These are phyloP conservation scores for Corynorhinus townsendii DNA, from an alignment of 2,113 vertebrate genomes.

Conservation along the genomic window DNA sequence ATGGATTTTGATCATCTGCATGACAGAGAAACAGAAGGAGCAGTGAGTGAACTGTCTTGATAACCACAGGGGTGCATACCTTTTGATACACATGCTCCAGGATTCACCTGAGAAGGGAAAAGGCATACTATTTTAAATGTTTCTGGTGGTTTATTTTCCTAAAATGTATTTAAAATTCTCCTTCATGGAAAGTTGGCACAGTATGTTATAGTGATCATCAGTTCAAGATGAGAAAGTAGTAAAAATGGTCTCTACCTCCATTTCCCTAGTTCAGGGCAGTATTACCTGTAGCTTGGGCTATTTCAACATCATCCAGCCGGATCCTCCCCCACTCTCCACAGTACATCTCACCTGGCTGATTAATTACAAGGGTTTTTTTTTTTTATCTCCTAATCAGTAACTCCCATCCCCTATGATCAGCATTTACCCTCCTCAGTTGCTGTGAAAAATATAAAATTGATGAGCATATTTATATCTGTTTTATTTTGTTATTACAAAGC, in stretches of 20 bases:
- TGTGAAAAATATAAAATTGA: background rate
- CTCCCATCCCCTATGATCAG: background rate
- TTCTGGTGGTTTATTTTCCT: background rate
- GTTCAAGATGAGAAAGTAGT: background rate
- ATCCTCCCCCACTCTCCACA: background rate
- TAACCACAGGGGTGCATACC: background rate
- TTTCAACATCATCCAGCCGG: background rate
- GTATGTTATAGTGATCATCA: background rate
- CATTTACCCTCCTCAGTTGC: background rate
- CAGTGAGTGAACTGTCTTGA: background rate
- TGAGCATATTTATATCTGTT: background rate
- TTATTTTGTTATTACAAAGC: constrained; percentile 30
- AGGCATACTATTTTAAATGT: background rate
- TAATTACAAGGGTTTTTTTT: background rate
- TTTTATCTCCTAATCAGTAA: background rate
- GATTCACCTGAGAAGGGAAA: background rate
- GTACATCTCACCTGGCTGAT: background rate
- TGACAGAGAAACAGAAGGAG: background rate
- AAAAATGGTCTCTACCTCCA: background rate
- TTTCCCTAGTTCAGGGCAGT: background rate
- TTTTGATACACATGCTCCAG: background rate
- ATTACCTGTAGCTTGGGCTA: background rate
- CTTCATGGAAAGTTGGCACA: background rate
- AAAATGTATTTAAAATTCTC: background rate
- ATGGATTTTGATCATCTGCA: background rate